Evolutionary conservation across 2,888 invertebrate genomes (phyloP).

Genomic region (Leucophora obtusa): DNA sequence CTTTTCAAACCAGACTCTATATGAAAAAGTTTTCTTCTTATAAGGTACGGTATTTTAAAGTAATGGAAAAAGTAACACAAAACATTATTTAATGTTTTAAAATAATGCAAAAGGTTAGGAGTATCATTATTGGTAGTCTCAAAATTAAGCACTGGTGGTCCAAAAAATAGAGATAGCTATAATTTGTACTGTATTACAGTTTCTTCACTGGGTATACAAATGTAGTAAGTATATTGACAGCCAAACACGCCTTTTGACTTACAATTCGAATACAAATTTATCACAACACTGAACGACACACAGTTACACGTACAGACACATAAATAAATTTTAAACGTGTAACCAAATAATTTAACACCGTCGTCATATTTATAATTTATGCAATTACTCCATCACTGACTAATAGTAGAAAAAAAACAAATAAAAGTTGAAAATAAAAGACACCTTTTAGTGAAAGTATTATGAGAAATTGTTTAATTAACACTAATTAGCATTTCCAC

Average conservation of each 20-base stretch:
- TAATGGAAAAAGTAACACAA: too few species aligned
- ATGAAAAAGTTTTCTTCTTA: too few species aligned
- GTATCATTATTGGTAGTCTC: too few species aligned
- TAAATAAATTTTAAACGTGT: not conserved
- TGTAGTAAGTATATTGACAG: too few species aligned
- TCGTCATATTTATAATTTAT: not conserved
- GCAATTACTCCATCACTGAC: not conserved
- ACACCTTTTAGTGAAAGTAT: constrained; percentile 1
- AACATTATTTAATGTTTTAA: too few species aligned
- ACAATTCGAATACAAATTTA: not conserved
- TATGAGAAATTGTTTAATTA: constrained; percentile 72
- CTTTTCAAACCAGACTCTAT: too few species aligned
- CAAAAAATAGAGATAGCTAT: too few species aligned
- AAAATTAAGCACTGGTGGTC: too few species aligned
- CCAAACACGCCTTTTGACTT: not conserved
- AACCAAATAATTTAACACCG: not conserved
- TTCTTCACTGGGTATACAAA: too few species aligned
- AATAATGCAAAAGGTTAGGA: too few species aligned
- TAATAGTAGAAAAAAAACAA: not conserved
- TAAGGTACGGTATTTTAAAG: too few species aligned
- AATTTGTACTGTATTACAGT: too few species aligned
- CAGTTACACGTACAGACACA: not conserved
- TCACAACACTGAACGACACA: not conserved
- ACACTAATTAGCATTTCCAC: constrained; percentile 71
- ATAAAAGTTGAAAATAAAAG: not conserved